Percentiles rank a stretch among this genome's conserved stretches.
These are phyloP conservation scores for Bombus picipes DNA, from an alignment of 1,140 invertebrate species.

Conservation along the genomic window DNA sequence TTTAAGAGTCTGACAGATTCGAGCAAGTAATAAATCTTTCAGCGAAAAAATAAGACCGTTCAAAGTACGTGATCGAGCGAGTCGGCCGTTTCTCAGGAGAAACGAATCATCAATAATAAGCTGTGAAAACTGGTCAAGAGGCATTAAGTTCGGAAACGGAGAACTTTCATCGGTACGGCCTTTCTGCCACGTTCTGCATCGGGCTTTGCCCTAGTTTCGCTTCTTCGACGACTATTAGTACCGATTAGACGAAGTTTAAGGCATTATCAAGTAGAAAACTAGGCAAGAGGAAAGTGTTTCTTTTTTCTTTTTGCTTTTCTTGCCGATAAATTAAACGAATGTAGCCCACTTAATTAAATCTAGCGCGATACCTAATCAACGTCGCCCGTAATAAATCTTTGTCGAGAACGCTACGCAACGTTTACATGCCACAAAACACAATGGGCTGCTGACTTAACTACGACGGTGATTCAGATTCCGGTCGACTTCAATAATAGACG, in stretches of 20 bases:
- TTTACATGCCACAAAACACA: background rate
- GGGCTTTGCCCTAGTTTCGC: conserved; percentile 38
- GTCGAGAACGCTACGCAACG: background rate
- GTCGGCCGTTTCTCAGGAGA: background rate
- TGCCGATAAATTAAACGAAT: too few species aligned
- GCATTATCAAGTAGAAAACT: background rate
- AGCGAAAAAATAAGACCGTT: background rate
- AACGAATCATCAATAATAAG: conserved; percentile 43
- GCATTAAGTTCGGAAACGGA: conserved; percentile 27
- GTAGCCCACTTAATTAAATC: background rate
- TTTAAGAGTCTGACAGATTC: background rate
- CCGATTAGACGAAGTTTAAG: conserved; percentile 29
- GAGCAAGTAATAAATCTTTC: conserved; percentile 1
- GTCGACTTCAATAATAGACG: conserved; percentile 32
- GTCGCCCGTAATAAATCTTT: background rate
- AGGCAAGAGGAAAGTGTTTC: too few species aligned
- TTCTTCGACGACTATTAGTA: conserved; percentile 30
- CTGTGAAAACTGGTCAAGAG: conserved; percentile 43
- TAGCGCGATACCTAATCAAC: background rate
- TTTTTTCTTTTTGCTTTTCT: too few species aligned
- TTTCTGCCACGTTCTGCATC: background rate
- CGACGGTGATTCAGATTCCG: background rate
- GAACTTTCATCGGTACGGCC: conserved; percentile 37
- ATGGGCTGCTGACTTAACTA: background rate
- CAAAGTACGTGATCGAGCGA: background rate